Evolutionary conservation across 2,113 vertebrate species (phyloP).

Genomic region (Neoarius graeffei): DNA sequence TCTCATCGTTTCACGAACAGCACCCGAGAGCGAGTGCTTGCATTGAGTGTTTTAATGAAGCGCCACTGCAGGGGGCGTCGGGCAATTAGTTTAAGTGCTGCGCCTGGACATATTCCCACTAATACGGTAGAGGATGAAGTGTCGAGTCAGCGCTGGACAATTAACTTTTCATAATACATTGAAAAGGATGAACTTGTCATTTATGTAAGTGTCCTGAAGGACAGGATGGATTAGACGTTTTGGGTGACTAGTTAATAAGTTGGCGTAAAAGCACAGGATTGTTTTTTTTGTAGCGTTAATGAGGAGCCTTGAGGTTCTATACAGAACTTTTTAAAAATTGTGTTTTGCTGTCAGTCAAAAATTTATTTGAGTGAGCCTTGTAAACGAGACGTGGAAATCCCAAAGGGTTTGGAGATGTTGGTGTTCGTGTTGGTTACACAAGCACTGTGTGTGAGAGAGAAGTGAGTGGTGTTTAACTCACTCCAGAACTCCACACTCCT

Average conservation of each 20-base stretch:
- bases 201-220: not conserved
- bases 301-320: not conserved
- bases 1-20: slow-evolving; percentile 50
- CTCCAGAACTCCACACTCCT: not conserved
- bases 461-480: not conserved
- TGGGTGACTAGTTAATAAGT: not conserved
- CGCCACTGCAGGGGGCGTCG: slow-evolving; percentile 62
- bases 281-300: not conserved
- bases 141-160: slow-evolving; percentile 1
- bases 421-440: not conserved
- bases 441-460: not conserved
- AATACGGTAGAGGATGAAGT: not conserved
- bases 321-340: not conserved
- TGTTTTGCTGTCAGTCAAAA: not conserved
- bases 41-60: slow-evolving; percentile 69
- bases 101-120: slow-evolving; percentile 59
- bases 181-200: not conserved
- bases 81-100: slow-evolving; percentile 74
- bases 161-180: too few species aligned
- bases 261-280: not conserved
- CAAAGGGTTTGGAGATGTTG: not conserved
- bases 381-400: not conserved
- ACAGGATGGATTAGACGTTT: not conserved
- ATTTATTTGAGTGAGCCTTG: not conserved
- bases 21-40: slow-evolving; percentile 53